Percentiles rank a stretch among this genome's conserved stretches.
Evolutionary conservation across 2,888 invertebrate genomes (phyloP).

Genomic region (Cheilosia pagana): DNA sequence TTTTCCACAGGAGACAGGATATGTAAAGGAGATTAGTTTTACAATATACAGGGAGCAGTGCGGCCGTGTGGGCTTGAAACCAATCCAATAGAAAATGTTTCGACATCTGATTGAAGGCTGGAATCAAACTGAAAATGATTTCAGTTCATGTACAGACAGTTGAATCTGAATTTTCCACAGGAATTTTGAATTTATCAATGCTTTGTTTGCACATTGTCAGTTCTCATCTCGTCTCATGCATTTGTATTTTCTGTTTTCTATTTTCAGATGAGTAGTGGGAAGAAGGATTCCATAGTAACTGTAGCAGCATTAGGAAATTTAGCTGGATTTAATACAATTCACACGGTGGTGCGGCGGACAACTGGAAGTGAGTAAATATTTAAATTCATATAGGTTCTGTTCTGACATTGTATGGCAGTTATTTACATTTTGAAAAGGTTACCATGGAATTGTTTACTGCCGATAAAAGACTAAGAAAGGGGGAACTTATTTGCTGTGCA

Average conservation of each 20-base stretch:
- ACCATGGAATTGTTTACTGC: not conserved
- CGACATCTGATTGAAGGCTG: conserved; percentile 44
- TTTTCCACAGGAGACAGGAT: conserved; percentile 36
- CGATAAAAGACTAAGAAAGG: too few relatives aligned
- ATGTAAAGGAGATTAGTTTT: conserved; percentile 34
- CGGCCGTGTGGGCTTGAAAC: conserved; percentile 1
- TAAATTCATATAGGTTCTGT: not conserved
- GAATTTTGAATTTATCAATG: not conserved
- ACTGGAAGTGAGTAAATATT: conserved; percentile 82
- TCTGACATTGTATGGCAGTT: not conserved
- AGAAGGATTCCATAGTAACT: conserved; percentile 83
- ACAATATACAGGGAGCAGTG: conserved; percentile 6
- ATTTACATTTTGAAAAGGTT: not conserved
- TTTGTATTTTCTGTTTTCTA: conserved; percentile 59
- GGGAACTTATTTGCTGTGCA: too few relatives aligned
- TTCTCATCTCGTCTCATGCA: conserved; percentile 3
- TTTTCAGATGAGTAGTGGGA: conserved; percentile 82
- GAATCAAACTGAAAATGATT: conserved; percentile 15
- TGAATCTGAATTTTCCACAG: conserved; percentile 2
- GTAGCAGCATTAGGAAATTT: conserved; percentile 82
- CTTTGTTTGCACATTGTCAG: not conserved
- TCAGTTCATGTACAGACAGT: not conserved
- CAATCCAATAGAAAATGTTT: conserved; percentile 22
- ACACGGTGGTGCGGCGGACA: conserved; percentile 82
- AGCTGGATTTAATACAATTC: conserved; percentile 78